phyloP scores from a whole-genome alignment of 2,888 invertebrate genomes.

The Noctua janthe region DNA sequence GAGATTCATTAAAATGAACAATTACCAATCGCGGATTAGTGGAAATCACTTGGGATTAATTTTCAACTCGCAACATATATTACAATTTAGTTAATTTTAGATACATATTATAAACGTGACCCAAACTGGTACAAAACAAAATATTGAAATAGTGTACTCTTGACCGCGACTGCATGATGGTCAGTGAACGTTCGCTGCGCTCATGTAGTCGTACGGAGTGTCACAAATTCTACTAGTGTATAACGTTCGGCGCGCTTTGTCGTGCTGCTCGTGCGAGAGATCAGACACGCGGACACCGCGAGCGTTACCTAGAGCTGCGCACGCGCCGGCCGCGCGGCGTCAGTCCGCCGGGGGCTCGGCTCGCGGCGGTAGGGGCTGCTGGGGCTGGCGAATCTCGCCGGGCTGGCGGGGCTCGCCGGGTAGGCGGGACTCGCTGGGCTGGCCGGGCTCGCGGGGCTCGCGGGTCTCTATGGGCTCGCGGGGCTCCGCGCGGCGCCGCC shows the following conservation, averaged over 20 bases:
- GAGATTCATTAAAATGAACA: conserved; percentile 67
- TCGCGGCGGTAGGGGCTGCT: conserved; percentile 76
- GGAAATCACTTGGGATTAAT: conserved; percentile 57
- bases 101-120: conserved; percentile 56
- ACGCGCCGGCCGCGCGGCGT: conserved; percentile 54
- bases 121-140: conserved; percentile 55
- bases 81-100: conserved; percentile 54
- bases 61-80: conserved; percentile 58
- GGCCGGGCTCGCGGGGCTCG: conserved; percentile 50
- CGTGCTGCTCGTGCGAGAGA: conserved; percentile 25
- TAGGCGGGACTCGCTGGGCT: conserved; percentile 37
- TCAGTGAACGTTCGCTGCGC: conserved; percentile 35
- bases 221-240: conserved; percentile 49
- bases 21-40: conserved; percentile 64
- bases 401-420: conserved; percentile 39
- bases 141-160: conserved; percentile 22
- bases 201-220: conserved; percentile 28
- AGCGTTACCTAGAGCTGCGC: conserved; percentile 36
- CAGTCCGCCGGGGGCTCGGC: conserved; percentile 67
- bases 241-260: conserved; percentile 26
- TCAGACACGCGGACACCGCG: conserved; percentile 22
- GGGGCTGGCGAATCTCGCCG: conserved; percentile 38
- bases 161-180: conserved; percentile 17
- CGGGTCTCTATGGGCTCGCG: conserved; percentile 41
- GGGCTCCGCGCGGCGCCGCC: conserved; percentile 83